Percentiles rank a stretch among this genome's conserved stretches.
phyloP scores from a whole-genome alignment of 2,888 invertebrate genomes.

The Epiblema foenella region DNA sequence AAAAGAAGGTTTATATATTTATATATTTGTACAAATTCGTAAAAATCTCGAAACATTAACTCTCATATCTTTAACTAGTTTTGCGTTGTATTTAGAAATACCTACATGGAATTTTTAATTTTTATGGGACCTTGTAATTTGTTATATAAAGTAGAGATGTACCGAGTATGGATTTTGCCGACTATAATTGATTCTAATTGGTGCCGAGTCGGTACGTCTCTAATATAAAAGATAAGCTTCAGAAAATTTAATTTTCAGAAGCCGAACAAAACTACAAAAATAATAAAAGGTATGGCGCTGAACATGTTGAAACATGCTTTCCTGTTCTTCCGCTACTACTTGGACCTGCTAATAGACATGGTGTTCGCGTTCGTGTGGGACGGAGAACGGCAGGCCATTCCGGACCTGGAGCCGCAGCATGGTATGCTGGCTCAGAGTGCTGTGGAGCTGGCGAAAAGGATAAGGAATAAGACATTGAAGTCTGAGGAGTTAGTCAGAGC shows the following conservation, averaged over 20 bases:
- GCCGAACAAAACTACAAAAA: conserved; percentile 65
- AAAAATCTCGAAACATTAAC: too few relatives aligned
- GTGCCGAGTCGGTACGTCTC: too few relatives aligned
- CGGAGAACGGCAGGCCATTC: conserved; percentile 60
- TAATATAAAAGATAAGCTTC: not conserved
- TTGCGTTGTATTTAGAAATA: too few relatives aligned
- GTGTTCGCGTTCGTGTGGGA: conserved; percentile 71
- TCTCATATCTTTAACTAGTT: too few relatives aligned
- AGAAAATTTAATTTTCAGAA: conserved; percentile 53
- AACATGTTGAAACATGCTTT: conserved; percentile 66
- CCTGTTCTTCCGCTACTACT: conserved; percentile 64
- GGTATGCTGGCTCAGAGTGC: conserved; percentile 85
- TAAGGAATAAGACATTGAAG: conserved; percentile 86
- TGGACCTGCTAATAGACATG: conserved; percentile 70
- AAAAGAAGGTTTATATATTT: conserved; percentile 5
- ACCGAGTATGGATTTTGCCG: too few relatives aligned
- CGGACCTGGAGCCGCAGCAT: conserved; percentile 68
- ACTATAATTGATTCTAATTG: too few relatives aligned
- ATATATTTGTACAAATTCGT: too few relatives aligned
- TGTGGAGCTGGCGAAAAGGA: conserved; percentile 87
- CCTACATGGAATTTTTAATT: too few relatives aligned
- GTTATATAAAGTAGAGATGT: too few relatives aligned
- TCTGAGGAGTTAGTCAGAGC: conserved; percentile 89
- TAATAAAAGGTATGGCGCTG: conserved; percentile 66
- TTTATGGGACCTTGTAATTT: too few relatives aligned